Evolutionary conservation across 2,888 invertebrate species (phyloP).

Genomic region (Eupithecia abbreviata): DNA sequence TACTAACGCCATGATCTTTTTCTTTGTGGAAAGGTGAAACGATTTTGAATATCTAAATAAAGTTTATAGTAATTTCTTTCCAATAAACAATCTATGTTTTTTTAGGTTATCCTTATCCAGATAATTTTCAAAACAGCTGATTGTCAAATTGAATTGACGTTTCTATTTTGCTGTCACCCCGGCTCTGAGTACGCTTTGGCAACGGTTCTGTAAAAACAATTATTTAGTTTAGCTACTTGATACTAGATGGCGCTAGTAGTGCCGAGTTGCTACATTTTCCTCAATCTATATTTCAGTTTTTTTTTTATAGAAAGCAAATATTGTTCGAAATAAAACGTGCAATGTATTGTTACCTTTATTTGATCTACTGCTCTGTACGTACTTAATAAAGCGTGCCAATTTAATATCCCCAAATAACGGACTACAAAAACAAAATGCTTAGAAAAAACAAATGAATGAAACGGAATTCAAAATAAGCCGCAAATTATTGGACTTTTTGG

Average conservation of each 20-base stretch:
- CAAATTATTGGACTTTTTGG: constrained; percentile 32
- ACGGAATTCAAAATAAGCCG: constrained; percentile 19
- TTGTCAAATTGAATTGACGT: constrained; percentile 9
- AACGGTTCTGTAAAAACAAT: not conserved
- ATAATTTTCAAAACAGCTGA: constrained; percentile 12
- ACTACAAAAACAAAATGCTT: not conserved
- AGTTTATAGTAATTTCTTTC: not conserved
- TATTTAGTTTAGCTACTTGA: constrained; percentile 27
- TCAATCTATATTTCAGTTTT: not conserved
- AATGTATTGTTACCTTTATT: not conserved
- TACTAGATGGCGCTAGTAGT: constrained; percentile 27
- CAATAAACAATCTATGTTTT: not conserved
- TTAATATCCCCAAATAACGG: not conserved
- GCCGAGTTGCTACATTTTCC: not conserved
- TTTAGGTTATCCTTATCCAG: not conserved
- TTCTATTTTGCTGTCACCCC: not conserved
- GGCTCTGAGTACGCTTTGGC: not conserved
- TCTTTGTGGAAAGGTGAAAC: not conserved
- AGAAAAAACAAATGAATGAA: not conserved
- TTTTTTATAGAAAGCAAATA: not conserved
- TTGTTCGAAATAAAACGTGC: not conserved
- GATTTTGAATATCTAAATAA: not conserved
- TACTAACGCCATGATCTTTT: constrained; percentile 55
- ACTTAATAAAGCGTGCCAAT: not conserved
- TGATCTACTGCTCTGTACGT: not conserved